Base-by-base conservation (phyloP, 1,140 invertebrate species). In the Trialeurodes vaporariorum region DNA sequence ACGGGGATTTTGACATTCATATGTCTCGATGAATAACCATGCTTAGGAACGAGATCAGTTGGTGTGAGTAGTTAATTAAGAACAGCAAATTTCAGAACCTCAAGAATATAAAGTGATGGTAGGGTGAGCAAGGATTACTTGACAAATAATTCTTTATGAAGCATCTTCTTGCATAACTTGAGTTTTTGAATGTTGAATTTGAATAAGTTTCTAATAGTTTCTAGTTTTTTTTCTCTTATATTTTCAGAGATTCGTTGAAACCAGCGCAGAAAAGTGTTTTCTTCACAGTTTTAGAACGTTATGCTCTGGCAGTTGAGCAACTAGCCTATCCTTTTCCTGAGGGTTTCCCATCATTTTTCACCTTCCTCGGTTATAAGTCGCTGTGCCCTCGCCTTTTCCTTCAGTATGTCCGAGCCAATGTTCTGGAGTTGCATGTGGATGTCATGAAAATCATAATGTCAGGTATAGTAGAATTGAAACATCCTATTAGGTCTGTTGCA, bases 271-370 rank as follows among this genome's bases (percentile, higher is more conserved):
- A 69, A 22, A 63, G 26, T 60, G 64, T 68, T 13, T 67, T 73
- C 13, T 72, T 70, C 61, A 64, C 49, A 12, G 24, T 72, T 1
- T 62, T 74, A 22, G 68, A 73, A 58, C 83, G 89, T 68, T 92
- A 90, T 78, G 86, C 86, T 71, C 81, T 89, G 68, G 86, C 90
- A 1, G 83, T 87, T 25, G 89, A 91, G 75, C 84, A 82, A n/a
- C 82, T 90, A 63, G 90, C 90, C 12, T 93, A 88, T 78, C 91
- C 91, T 0, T 78, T 91, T 67, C 90, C 91, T 26, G 87, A 90
- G 74, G 91, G 91, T 24, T 93, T 92, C 73, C 87, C 87, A 13
- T 92, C 91, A 13, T 93, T 93, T 79, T 90, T 93, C 74, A 88
- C 90, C 12, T 92, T 90, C 76, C 81, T 93, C 59, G 91, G 89